phyloP scores from a whole-genome alignment of 2,888 invertebrate species.

The Minunthozetes semirufus region DNA sequence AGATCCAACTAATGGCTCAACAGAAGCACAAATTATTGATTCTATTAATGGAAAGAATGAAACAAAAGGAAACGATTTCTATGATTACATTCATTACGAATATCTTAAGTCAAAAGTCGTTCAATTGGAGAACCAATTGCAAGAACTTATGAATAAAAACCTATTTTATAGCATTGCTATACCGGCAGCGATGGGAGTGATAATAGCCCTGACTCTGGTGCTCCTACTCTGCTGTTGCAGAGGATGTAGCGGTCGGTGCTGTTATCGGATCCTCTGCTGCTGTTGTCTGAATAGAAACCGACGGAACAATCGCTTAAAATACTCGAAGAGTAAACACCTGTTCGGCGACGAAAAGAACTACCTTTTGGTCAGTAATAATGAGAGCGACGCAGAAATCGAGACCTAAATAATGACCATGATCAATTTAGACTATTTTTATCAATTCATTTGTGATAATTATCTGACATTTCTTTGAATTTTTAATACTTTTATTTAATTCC shows the following conservation, averaged over 20 bases:
- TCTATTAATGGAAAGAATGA: background rate
- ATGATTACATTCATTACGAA: background rate
- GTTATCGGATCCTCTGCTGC: background rate
- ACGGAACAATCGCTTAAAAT: background rate
- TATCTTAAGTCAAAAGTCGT: background rate
- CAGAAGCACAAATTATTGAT: no score
- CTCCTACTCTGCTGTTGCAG: background rate
- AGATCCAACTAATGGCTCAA: no score
- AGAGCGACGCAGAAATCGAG: constrained; percentile 13
- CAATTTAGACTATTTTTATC: background rate
- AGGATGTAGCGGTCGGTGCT: background rate
- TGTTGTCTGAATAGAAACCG: background rate
- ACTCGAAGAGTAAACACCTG: constrained; percentile 9
- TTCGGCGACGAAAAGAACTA: constrained; percentile 19
- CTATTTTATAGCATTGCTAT: background rate
- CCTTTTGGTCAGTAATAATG: constrained; percentile 7
- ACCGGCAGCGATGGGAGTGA: background rate
- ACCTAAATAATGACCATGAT: background rate
- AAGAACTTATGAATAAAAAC: background rate
- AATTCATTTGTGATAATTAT: background rate
- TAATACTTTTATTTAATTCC: no score
- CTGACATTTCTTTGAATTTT: background rate
- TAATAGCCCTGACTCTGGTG: background rate
- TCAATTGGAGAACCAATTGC: background rate
- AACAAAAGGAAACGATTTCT: background rate